Conservation (phyloP, 1,140 invertebrate genomes). For the Drosophila ercepeae region DNA sequence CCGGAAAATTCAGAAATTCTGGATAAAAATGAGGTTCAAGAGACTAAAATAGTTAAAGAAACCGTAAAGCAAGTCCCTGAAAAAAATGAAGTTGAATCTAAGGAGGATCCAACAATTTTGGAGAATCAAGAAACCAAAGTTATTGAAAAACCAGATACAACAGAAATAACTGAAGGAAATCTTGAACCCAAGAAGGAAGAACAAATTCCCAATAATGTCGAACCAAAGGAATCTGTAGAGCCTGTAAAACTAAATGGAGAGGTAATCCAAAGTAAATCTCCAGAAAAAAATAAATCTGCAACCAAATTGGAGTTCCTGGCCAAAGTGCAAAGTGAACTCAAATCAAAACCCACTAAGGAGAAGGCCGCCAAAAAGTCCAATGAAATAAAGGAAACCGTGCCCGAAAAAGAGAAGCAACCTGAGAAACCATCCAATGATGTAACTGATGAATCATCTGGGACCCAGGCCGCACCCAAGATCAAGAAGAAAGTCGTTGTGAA, state of each 20-base stretch:
- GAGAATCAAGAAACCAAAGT: background rate
- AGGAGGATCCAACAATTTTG: background rate
- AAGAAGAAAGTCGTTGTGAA: constrained; percentile 65
- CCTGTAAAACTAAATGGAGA: constrained; percentile 13
- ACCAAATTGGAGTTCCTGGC: constrained; percentile 63
- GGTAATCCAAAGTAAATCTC: background rate
- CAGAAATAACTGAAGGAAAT: background rate
- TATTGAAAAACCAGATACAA: background rate
- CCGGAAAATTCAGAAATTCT: background rate
- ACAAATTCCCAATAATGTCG: background rate
- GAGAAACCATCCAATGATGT: background rate
- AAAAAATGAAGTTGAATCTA: background rate
- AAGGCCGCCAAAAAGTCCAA: background rate
- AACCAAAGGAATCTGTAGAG: background rate
- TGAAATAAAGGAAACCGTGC: background rate
- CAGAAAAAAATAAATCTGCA: constrained; percentile 42
- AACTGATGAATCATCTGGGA: constrained; percentile 4
- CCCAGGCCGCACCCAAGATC: constrained; percentile 7
- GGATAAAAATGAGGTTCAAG: background rate
- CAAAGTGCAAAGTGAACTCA: constrained; percentile 66
- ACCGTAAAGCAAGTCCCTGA: background rate
- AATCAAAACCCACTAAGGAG: constrained; percentile 36
- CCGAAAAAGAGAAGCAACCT: background rate
- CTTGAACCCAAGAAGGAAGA: background rate
- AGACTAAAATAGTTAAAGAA: too few relatives aligned